A percentile compares a stretch with the other conserved stretches of the same genome.
Evolutionary conservation across 2,888 invertebrate species (phyloP).

Genomic region (Ectemnius continuus): DNA sequence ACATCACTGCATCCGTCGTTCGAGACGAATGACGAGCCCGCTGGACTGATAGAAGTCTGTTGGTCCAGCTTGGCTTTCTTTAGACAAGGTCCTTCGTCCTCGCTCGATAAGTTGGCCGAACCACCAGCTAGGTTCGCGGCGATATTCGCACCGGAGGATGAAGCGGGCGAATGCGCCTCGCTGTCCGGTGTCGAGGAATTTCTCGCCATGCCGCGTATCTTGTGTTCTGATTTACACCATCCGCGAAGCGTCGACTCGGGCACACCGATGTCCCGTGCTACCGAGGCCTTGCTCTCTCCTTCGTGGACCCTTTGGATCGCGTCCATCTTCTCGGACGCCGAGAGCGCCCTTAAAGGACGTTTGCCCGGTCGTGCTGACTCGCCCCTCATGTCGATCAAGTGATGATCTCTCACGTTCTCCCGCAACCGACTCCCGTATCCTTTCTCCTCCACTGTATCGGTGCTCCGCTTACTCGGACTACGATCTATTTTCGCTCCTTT

Average conservation of each 20-base stretch:
- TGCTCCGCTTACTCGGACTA: slow-evolving; percentile 45
- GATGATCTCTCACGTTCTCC: slow-evolving; percentile 45
- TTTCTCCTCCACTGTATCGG: background rate
- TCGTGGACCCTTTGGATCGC: slow-evolving; percentile 90
- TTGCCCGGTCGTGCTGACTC: slow-evolving; percentile 84
- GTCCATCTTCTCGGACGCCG: slow-evolving; percentile 88
- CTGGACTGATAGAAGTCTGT: slow-evolving; percentile 36
- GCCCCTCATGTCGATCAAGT: slow-evolving; percentile 77
- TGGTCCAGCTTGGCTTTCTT: slow-evolving; percentile 65
- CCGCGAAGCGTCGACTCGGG: slow-evolving; percentile 92
- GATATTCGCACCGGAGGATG: slow-evolving; percentile 65
- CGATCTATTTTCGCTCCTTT: slow-evolving; percentile 39
- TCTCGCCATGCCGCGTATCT: slow-evolving; percentile 84
- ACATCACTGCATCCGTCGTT: slow-evolving; percentile 31
- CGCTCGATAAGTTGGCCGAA: slow-evolving; percentile 56
- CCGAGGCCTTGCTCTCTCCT: slow-evolving; percentile 91
- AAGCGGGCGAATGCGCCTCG: slow-evolving; percentile 69
- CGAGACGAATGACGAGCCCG: slow-evolving; percentile 47
- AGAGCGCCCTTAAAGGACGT: slow-evolving; percentile 88
- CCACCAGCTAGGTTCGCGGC: slow-evolving; percentile 31
- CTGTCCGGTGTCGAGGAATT: slow-evolving; percentile 82
- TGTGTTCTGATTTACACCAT: slow-evolving; percentile 93
- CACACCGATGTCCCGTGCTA: slow-evolving; percentile 90
- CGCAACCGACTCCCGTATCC: too few relatives aligned
- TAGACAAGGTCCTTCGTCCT: slow-evolving; percentile 67